These are phyloP conservation scores for Ormia ochracea DNA, from an alignment of 2,888 invertebrate genomes.

Conservation along the genomic window DNA sequence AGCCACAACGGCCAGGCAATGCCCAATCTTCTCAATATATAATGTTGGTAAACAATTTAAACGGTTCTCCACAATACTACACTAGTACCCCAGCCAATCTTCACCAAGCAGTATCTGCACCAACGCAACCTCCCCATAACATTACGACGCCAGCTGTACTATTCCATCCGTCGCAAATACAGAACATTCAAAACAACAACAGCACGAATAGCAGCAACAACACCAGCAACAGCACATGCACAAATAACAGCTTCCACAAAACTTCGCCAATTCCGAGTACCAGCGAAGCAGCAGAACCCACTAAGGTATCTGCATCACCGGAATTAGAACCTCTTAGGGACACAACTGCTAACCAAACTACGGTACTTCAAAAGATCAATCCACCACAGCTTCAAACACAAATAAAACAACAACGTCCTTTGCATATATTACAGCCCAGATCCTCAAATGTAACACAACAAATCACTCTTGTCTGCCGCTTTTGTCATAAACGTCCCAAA, in stretches of 20 bases:
- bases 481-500: conserved; percentile 73
- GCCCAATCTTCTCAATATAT: conserved; percentile 44
- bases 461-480: conserved; percentile 69
- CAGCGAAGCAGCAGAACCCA: not conserved
- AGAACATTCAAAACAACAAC: not conserved
- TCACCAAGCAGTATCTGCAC: conserved; percentile 10
- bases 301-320: not conserved
- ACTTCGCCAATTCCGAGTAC: not conserved
- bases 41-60: conserved; percentile 45
- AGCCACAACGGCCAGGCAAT: conserved; percentile 18
- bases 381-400: conserved; percentile 58
- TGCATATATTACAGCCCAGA: conserved; percentile 59
- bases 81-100: conserved; percentile 9
- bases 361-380: conserved; percentile 44
- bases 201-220: too few species aligned
- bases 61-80: conserved; percentile 29
- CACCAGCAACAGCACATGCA: too few species aligned
- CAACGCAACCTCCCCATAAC: conserved; percentile 13
- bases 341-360: not conserved
- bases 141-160: conserved; percentile 24
- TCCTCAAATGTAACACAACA: conserved; percentile 42
- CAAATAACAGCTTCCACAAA: not conserved
- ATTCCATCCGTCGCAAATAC: conserved; percentile 8
- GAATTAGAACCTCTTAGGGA: not conserved
- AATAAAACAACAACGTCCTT: conserved; percentile 49